Conservation (phyloP, 2,888 invertebrate species). For the Lacanobia wlatinum region DNA sequence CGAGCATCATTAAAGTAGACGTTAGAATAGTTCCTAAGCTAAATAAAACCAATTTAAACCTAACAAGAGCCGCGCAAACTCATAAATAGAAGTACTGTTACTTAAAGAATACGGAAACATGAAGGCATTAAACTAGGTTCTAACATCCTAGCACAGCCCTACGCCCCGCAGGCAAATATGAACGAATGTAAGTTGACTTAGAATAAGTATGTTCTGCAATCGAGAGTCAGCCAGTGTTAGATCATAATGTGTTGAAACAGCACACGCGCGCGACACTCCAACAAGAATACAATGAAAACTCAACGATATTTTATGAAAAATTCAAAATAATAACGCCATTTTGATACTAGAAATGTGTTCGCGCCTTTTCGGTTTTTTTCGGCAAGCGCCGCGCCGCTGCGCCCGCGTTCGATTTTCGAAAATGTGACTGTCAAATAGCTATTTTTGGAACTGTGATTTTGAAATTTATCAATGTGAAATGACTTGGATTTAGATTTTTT, state of each 20-base stretch:
- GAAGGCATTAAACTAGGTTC: constrained; percentile 69
- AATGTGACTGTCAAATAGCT: constrained; percentile 75
- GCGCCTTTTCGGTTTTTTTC: constrained; percentile 70
- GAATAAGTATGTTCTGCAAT: constrained; percentile 91
- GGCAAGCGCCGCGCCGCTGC: constrained; percentile 55
- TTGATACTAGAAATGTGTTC: constrained; percentile 66
- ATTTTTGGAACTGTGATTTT: constrained; percentile 68
- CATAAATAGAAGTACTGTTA: constrained; percentile 55
- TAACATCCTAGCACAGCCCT: constrained; percentile 86
- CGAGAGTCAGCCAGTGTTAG: constrained; percentile 90
- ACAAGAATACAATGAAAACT: constrained; percentile 83
- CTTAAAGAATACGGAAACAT: constrained; percentile 59
- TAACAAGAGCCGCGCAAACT: constrained; percentile 24
- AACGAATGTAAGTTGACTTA: constrained; percentile 91
- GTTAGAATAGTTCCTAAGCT: neutral
- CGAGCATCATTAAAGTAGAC: neutral
- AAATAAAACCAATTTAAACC: constrained; percentile 38
- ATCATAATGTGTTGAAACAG: constrained; percentile 91
- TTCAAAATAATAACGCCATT: constrained; percentile 64
- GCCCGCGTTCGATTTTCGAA: constrained; percentile 67
- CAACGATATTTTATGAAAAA: constrained; percentile 67
- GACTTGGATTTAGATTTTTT: constrained; percentile 59
- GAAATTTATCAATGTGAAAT: constrained; percentile 57
- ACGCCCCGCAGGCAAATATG: constrained; percentile 90
- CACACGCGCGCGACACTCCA: constrained; percentile 87